A percentile compares a stretch with the other conserved stretches of the same genome.
Conservation (phyloP, 2,888 invertebrate genomes). For the Tipula lateralis region DNA sequence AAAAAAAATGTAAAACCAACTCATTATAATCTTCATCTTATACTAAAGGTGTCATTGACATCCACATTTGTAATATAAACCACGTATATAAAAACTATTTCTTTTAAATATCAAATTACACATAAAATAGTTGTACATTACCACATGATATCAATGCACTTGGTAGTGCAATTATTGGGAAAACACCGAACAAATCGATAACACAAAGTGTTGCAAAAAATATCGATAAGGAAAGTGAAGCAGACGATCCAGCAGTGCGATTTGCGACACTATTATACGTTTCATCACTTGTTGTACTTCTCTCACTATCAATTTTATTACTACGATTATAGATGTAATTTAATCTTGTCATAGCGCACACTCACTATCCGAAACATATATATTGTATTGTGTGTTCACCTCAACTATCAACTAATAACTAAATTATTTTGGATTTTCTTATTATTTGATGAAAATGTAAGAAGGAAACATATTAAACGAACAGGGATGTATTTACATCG, state of each 20-base stretch:
- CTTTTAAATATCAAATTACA: not conserved
- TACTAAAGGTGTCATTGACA: not conserved
- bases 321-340: not conserved
- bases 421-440: not conserved
- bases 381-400: not conserved
- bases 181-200: constrained; percentile 77
- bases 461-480: not conserved
- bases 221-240: constrained; percentile 55
- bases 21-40: no score
- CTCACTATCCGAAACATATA: not conserved
- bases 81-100: not conserved
- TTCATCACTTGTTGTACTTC: not conserved
- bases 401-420: not conserved
- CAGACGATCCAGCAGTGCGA: not conserved
- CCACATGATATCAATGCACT: constrained; percentile 71
- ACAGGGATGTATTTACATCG: not conserved
- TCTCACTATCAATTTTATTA: not conserved
- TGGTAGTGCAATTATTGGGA: constrained; percentile 72
- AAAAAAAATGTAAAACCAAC: constrained; percentile 26
- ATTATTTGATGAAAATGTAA: not conserved
- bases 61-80: not conserved
- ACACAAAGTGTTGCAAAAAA: constrained; percentile 70
- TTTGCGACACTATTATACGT: no score
- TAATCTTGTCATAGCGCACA: not conserved
- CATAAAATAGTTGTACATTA: constrained; percentile 44